Base-by-base conservation (phyloP, 2,113 vertebrate genomes). In the Psittacula cyanocephala region DNA sequence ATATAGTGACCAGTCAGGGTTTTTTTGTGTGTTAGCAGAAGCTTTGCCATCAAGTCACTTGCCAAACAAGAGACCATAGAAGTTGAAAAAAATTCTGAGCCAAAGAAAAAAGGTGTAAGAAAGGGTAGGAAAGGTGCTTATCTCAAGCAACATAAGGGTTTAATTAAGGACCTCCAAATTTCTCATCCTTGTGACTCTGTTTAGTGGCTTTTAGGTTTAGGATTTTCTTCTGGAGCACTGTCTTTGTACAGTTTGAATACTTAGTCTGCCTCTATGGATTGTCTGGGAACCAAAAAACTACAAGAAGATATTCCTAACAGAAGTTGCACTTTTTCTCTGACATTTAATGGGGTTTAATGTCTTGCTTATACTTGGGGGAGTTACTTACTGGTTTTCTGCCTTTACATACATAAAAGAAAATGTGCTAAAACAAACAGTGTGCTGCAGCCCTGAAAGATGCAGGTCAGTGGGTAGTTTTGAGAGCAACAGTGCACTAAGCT, bases 371-470 rank as follows among this genome's bases (percentile, higher is more conserved):
- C 18, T 7, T 63, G 3, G 3, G 6, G 3, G 33, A 46, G 10
- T 2, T 5, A 11, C 24, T 89, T 49, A 19, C 2, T 50, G 33
- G 31, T 13, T 37, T 27, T 29, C 4, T 12, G 4, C 5, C 7
- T 77, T 83, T 37, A 9, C 3, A 20, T 27, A 25, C 7, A 25
- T 31, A 33, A 63, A 76, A 14, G 7, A n/a, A 60, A 55, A 10
- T 7, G 11, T 4, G 4, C 31, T 44, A 18, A 67, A 53, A 3
- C 23, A 1, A 18, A 5, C 9, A 33, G 46, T 1, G 35, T 57
- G 31, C 28, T 50, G 52, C 29, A 47, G 43, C n/a, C 28, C 52
- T 81, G 79, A 75, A 82, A 62, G 81, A 37, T 5, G 4, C 41
- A 49, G 37, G 13, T 71, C 47, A 17, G 57, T 20, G 31, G 33